Evolutionary conservation across 2,797 vertebrate genomes (phyloP), one percentile per base, ranked within the genome.

Genomic region (Ispidina picta): DNA sequence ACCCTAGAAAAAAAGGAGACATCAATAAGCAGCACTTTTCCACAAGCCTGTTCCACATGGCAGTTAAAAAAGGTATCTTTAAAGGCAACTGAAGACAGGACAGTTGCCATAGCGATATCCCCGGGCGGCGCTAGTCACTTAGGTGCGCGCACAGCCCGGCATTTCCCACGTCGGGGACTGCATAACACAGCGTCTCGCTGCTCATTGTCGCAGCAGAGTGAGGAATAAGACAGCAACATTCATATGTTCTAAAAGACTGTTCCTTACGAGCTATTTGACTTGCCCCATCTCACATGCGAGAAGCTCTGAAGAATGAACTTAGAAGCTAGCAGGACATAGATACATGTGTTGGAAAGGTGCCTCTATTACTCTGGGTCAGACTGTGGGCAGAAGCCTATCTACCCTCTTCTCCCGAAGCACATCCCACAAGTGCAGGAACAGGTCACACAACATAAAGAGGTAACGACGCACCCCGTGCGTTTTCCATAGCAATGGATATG

Each of bases 1-100:
- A 99, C 87, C 99, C 99, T 99, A 95, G 26, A 96, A 94, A 46
- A 93, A 94, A 93, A 83, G 8, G n/a, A 64, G 60, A 16, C 4
- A 14, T 10, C n/a, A 44, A 2, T 63, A 75, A 85, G 37, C 3
- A 68, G 43, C 35, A 28, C 75, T 87, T 64, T 83, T 54, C 59
- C 52, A 55, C 9, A 46, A 62, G 56, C 5, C 23, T 76, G 29
- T 76, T 48, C 78, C 70, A 86, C 9, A 39, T 26, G 25, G n/a
- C 6, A 80, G 35, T 72, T 71, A 58, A 58, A 81, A 35, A 4
- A 56, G 8, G 15, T 13, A 65, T 9, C 8, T 56, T 72, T 52
- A 80, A 86, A 80, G 25, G 31, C 46, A 80, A 8, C n/a, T 71
- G 46, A 82, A 69, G 58, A 63, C 49, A 87, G 59, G 23, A 72